phyloP scores from a whole-genome alignment of 1,140 invertebrate genomes.

The Zophobas atratus region DNA sequence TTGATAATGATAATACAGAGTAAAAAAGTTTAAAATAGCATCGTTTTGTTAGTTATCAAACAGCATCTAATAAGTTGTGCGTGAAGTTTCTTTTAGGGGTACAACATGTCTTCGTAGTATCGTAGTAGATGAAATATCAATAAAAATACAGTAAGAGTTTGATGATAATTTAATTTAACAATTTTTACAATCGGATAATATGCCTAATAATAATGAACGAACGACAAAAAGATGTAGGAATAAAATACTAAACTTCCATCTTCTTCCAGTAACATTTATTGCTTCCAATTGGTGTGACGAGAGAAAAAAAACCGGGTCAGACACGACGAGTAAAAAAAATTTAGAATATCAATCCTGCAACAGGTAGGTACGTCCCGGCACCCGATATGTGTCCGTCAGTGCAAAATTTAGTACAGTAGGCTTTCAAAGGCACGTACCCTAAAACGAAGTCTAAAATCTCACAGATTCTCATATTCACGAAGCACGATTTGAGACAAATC shows the following conservation, averaged over 20 bases:
- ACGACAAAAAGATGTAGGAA: background rate
- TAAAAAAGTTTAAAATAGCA: no score
- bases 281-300: slow-evolving; percentile 32
- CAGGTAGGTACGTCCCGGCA: background rate
- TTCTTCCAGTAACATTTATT: background rate
- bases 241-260: background rate
- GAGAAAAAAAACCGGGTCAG: background rate
- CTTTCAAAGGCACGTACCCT: slow-evolving; percentile 4
- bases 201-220: slow-evolving; percentile 7
- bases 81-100: no score
- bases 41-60: no score
- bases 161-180: slow-evolving; percentile 28
- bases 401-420: background rate
- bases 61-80: no score
- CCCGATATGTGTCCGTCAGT: slow-evolving; percentile 12
- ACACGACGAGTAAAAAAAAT: slow-evolving; percentile 8
- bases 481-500: slow-evolving; percentile 16
- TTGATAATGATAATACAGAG: no score
- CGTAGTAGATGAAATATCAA: no score
- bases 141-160: background rate
- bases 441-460: background rate
- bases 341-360: background rate
- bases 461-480: slow-evolving; percentile 14
- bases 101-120: no score
- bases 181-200: slow-evolving; percentile 24